Conservation (phyloP, 2,797 vertebrate species). For the Melanogrammus aeglefinus region DNA sequence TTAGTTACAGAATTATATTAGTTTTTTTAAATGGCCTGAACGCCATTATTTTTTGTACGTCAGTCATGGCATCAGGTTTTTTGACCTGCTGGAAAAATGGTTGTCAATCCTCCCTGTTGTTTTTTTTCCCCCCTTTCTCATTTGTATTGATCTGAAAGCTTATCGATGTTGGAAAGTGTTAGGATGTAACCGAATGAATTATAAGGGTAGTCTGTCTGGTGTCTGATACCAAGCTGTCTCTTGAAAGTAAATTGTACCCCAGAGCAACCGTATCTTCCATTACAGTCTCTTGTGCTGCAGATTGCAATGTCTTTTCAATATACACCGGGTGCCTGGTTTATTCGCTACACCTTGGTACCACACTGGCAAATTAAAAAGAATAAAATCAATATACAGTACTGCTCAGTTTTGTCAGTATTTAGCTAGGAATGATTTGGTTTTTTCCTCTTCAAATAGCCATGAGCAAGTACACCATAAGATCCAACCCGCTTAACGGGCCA, state of each 20-base stretch:
- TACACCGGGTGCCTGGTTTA: background rate
- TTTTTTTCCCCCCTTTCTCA: background rate
- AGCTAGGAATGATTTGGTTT: background rate
- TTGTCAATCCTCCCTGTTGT: background rate
- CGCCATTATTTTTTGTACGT: background rate
- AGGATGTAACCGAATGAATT: background rate
- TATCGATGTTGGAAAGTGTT: background rate
- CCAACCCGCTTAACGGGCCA: background rate
- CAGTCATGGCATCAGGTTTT: background rate
- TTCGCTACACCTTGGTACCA: background rate
- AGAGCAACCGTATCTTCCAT: background rate
- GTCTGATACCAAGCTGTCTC: background rate
- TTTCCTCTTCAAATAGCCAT: background rate
- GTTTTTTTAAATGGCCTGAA: background rate
- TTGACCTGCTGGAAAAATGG: background rate
- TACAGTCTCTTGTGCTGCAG: background rate
- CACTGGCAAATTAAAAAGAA: background rate
- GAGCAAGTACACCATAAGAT: background rate
- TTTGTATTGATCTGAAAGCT: background rate
- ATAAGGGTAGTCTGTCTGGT: background rate
- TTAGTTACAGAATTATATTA: background rate
- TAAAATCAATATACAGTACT: background rate
- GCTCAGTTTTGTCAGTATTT: background rate
- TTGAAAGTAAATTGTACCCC: constrained; percentile 6
- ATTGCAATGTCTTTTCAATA: background rate